Conservation (phyloP, 2,113 vertebrate genomes). For the Myiopsitta monachus region DNA sequence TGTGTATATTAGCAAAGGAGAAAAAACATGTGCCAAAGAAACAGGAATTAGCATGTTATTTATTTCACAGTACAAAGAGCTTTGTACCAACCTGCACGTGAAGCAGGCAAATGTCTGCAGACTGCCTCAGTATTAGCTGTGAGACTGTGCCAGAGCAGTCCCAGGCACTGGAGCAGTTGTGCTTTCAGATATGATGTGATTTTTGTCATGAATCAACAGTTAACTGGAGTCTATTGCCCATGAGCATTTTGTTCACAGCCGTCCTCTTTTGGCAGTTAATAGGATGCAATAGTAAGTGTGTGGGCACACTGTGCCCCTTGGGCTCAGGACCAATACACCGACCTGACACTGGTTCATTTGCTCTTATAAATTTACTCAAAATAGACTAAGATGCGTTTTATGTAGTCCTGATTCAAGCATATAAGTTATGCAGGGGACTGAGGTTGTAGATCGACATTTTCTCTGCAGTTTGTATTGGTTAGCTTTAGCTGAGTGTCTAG, state of each 20-base stretch:
- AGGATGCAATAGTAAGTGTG: background rate
- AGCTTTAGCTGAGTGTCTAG: background rate
- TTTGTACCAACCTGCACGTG: background rate
- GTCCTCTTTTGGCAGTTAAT: background rate
- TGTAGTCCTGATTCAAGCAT: background rate
- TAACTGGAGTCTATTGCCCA: background rate
- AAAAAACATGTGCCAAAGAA: background rate
- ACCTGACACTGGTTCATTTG: background rate
- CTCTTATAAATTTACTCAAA: background rate
- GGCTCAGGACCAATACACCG: rapidly evolving
- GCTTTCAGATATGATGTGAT: background rate
- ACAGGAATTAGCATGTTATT: background rate
- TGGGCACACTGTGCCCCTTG: background rate
- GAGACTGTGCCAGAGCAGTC: background rate
- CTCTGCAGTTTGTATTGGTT: background rate
- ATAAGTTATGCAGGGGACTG: background rate
- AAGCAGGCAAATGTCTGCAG: background rate
- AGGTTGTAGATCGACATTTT: background rate
- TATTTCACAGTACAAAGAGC: background rate
- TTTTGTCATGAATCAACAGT: background rate
- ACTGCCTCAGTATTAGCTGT: background rate
- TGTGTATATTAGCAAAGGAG: background rate
- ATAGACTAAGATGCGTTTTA: background rate
- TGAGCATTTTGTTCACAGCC: background rate
- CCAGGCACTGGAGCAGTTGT: background rate